phyloP scores from a whole-genome alignment of 2,797 vertebrate genomes.

The Molossus alvarezi region DNA sequence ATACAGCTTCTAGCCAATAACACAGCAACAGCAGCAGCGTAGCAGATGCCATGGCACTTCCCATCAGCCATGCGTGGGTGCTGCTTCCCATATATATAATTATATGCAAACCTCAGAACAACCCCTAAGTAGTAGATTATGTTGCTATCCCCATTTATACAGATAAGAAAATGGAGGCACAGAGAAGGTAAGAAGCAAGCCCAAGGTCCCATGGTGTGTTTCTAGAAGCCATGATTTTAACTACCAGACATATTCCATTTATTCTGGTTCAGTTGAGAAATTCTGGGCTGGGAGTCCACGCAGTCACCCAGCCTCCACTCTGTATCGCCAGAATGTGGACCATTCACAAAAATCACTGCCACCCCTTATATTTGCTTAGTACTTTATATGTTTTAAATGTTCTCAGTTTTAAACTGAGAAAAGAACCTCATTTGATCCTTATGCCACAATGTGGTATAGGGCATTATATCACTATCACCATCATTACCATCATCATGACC shows the following conservation, averaged over 20 bases:
- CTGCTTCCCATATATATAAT: neutral
- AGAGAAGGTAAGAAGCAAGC: neutral
- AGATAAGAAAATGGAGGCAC: neutral
- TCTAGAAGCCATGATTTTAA: neutral
- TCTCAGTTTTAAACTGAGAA: neutral
- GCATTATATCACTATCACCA: rapidly evolving
- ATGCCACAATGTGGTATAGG: neutral
- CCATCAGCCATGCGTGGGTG: neutral
- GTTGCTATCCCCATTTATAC: neutral
- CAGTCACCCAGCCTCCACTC: neutral
- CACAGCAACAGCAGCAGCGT: neutral
- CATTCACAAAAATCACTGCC: neutral
- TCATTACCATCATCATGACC: neutral
- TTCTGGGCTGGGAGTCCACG: neutral
- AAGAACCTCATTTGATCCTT: neutral
- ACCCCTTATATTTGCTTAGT: neutral
- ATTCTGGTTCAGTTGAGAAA: neutral
- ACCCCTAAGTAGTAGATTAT: neutral
- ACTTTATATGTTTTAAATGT: neutral
- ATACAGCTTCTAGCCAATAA: neutral
- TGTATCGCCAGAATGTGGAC: neutral
- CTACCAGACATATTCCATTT: rapidly evolving
- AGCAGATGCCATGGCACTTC: neutral
- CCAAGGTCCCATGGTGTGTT: neutral
- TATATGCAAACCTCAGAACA: neutral